Conservation (phyloP, 2,113 vertebrate species). For the Propithecus coquereli region DNA sequence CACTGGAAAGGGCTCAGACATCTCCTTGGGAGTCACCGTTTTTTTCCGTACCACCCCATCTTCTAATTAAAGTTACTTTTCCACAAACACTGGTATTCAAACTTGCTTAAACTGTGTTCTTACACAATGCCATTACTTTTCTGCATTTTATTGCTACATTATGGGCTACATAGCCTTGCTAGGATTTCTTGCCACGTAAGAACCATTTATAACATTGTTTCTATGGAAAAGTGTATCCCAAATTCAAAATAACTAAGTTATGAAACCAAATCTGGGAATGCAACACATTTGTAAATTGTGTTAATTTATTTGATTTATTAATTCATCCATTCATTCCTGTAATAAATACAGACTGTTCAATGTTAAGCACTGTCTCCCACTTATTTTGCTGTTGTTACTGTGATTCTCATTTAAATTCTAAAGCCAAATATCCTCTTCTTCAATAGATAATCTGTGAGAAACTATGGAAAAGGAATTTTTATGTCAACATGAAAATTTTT, state of each 20-base stretch:
- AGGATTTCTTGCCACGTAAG: slow-evolving; percentile 4
- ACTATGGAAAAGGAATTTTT: not conserved
- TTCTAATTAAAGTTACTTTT: slow-evolving; percentile 3
- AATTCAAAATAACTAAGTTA: not conserved
- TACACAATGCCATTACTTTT: not conserved
- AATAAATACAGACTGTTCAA: not conserved
- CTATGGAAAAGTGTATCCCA: not conserved
- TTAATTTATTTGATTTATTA: not conserved
- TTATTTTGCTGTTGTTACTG: not conserved
- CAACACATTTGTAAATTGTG: not conserved
- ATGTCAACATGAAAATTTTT: not conserved
- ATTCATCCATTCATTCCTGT: not conserved
- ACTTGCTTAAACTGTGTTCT: not conserved
- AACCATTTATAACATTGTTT: not conserved
- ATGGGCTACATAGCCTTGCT: not conserved
- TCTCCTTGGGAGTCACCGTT: not conserved
- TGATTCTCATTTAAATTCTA: not conserved
- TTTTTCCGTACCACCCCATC: not conserved
- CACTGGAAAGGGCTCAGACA: not conserved
- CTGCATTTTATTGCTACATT: not conserved
- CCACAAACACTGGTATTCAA: not conserved
- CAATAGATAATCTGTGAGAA: slow-evolving; percentile 15
- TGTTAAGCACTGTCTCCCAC: not conserved
- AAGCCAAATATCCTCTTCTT: not conserved
- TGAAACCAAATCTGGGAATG: not conserved